These are phyloP conservation scores for Baccha elongata DNA, from an alignment of 2,888 invertebrate genomes.

Conservation along the genomic window DNA sequence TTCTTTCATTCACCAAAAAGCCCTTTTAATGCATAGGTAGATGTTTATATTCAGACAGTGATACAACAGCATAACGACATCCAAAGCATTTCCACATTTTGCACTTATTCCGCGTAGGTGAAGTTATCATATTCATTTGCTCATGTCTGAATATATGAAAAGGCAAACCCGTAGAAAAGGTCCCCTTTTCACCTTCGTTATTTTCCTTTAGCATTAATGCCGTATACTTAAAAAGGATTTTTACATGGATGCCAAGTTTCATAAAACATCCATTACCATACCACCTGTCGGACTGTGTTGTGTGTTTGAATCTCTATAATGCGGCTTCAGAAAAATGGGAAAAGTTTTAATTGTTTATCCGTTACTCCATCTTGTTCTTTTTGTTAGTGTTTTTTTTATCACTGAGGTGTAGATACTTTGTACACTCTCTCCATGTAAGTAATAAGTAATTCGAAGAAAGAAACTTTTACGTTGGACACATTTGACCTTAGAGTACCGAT, in stretches of 20 bases:
- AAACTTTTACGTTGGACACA: conserved; percentile 53
- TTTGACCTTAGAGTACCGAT: conserved; percentile 35
- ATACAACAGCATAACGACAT: conserved; percentile 8
- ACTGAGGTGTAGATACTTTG: neutral
- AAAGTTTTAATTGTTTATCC: conserved; percentile 21
- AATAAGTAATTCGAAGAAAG: conserved; percentile 38
- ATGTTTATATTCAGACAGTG: neutral
- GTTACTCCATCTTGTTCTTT: neutral
- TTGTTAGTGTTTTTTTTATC: neutral
- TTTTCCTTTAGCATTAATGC: conserved; percentile 21
- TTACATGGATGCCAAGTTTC: neutral
- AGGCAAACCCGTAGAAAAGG: neutral
- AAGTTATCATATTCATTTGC: conserved; percentile 38
- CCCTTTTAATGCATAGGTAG: neutral
- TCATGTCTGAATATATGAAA: conserved; percentile 3
- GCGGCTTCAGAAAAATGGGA: neutral
- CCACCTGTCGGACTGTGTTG: conserved; percentile 2
- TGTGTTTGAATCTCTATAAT: neutral
- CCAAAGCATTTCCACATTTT: conserved; percentile 23
- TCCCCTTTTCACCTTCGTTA: neutral
- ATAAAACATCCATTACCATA: neutral
- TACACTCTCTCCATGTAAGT: conserved; percentile 14
- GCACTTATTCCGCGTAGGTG: conserved; percentile 46
- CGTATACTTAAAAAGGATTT: neutral
- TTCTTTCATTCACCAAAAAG: neutral